These are phyloP conservation scores for Gouania willdenowi DNA, from an alignment of 2,797 vertebrate genomes.

Conservation along the genomic window DNA sequence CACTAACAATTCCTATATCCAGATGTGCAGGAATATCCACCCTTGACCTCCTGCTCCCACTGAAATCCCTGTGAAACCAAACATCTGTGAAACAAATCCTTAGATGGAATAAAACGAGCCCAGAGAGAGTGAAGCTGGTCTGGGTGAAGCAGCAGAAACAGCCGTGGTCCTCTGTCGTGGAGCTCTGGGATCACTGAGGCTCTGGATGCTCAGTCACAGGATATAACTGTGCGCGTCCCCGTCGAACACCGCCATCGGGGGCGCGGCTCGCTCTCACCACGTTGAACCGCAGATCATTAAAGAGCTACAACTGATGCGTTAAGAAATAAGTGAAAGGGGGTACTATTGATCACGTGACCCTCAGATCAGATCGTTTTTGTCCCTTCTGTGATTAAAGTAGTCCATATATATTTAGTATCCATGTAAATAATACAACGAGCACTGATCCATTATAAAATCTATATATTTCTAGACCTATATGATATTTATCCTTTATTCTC, in stretches of 20 bases:
- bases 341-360: too few relatives aligned
- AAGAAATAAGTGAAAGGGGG: too few relatives aligned
- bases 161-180: constrained; percentile 24
- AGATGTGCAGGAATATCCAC: constrained; percentile 14
- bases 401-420: too few relatives aligned
- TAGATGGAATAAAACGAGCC: neutral
- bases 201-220: constrained; percentile 39
- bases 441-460: too few relatives aligned
- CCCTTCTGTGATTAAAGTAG: too few relatives aligned
- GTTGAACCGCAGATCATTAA: too few relatives aligned
- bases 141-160: neutral
- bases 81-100: too few relatives aligned
- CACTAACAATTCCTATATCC: neutral
- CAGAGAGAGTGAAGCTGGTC: neutral
- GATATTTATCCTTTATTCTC: too few relatives aligned
- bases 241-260: constrained; percentile 4
- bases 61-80: neutral
- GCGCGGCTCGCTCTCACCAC: constrained; percentile 51
- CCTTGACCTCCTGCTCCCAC: constrained; percentile 5
- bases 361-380: too few relatives aligned
- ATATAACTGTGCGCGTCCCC: constrained; percentile 53
- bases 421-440: too few relatives aligned
- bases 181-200: constrained; percentile 50
- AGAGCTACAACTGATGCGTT: too few relatives aligned
- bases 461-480: too few relatives aligned